These are phyloP conservation scores for Ailuropoda melanoleuca DNA, from an alignment of 2,113 vertebrate genomes.

Conservation along the genomic window DNA sequence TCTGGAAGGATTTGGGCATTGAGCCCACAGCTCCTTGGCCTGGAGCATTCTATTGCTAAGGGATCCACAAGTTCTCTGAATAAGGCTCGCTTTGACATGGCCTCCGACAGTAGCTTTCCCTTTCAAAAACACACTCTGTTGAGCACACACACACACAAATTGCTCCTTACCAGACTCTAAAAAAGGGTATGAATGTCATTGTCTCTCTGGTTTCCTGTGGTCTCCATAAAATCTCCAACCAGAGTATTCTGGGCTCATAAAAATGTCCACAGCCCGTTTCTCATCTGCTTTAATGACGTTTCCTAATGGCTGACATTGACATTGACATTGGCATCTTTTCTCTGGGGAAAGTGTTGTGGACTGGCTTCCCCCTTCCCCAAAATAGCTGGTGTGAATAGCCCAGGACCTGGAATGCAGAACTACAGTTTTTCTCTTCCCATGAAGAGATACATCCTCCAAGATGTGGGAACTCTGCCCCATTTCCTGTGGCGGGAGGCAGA, in stretches of 20 bases:
- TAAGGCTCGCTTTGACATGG: background rate
- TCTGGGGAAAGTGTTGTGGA: constrained; percentile 63
- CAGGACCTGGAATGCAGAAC: background rate
- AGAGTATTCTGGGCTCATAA: constrained; percentile 73
- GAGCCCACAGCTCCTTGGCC: background rate
- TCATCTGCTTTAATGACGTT: constrained; percentile 69
- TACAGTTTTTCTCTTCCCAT: background rate
- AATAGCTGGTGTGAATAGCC: constrained; percentile 42
- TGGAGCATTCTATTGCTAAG: background rate
- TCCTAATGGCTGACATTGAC: constrained; percentile 33
- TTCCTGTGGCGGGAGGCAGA: background rate
- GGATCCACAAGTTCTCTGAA: background rate
- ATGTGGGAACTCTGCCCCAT: background rate
- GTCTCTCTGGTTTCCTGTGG: constrained; percentile 78
- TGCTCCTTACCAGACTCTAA: constrained; percentile 20
- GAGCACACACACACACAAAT: background rate
- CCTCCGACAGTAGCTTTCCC: background rate
- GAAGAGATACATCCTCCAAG: background rate
- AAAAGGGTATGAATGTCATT: constrained; percentile 60
- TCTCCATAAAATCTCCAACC: constrained; percentile 71
- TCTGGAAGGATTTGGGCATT: background rate
- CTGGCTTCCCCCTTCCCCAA: constrained; percentile 58
- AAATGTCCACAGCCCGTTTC: constrained; percentile 73
- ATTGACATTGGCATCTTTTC: constrained; percentile 46
- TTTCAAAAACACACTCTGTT: background rate